Evolutionary conservation across 2,888 invertebrate species (phyloP).

Genomic region (Phengaris arion): DNA sequence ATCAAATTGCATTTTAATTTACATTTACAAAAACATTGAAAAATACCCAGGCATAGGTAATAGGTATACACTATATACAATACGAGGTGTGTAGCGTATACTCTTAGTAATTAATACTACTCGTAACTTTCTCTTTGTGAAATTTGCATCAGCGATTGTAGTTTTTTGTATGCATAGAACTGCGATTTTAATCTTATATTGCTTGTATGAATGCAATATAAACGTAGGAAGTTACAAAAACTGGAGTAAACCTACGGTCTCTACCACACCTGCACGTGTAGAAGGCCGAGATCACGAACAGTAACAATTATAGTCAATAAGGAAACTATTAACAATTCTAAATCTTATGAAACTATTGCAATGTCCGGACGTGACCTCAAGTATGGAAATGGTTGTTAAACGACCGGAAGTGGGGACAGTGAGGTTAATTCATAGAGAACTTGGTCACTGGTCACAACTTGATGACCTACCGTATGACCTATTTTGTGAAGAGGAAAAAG

Average conservation of each 20-base stretch:
- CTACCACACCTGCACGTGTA: not conserved
- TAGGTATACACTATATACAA: no score
- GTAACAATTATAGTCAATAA: slow-evolving; percentile 21
- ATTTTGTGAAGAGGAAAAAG: not conserved
- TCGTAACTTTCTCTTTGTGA: slow-evolving; percentile 13
- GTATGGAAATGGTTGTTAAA: slow-evolving; percentile 11
- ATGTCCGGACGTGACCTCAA: slow-evolving; percentile 23
- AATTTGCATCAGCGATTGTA: slow-evolving; percentile 1
- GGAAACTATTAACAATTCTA: slow-evolving; percentile 25
- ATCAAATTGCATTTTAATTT: no score
- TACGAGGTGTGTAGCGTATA: no score
- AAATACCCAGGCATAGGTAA: no score
- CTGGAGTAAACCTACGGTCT: not conserved
- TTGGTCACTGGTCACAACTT: slow-evolving; percentile 3
- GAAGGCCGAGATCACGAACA: not conserved
- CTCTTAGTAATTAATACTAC: not conserved
- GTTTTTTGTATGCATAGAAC: not conserved
- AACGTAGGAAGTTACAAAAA: no score
- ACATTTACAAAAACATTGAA: no score
- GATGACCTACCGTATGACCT: slow-evolving; percentile 4
- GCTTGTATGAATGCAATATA: no score
- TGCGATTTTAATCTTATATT: not conserved
- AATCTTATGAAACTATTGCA: slow-evolving; percentile 21
- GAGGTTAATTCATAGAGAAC: slow-evolving; percentile 15
- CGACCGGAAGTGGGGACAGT: slow-evolving; percentile 23